Base-by-base conservation (phyloP, 2,888 invertebrate species). In the Linnaemya vulpina region DNA sequence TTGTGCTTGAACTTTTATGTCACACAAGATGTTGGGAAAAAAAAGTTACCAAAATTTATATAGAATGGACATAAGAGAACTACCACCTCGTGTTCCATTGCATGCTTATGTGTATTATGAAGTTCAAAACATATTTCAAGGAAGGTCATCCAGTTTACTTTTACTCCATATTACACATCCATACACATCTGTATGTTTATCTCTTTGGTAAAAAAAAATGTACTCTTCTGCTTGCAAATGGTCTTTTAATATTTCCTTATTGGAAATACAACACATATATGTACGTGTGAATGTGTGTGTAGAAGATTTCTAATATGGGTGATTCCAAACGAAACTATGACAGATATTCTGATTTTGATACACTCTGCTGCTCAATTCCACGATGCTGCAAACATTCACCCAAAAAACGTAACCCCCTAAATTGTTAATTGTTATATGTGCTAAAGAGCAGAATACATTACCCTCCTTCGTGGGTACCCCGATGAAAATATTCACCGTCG, bases 61-160 rank as follows among this genome's bases (percentile, higher is more conserved):
- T n/a, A 74, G 80, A 80, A 80, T 80, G 55, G 53, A 71, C 46
- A 70, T 62, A 82, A 35, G 49, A 71, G 63, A 40, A 75, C 25
- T 13, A 62, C 53, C 58, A 67, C 25, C 58, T 68, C 25, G 17
- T 46, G 58, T 65, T 75, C 11, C 60, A 68, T 84, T 80, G 84
- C 84, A 84, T 84, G 76, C 76, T 65, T 63, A 83, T 82, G 77
- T 74, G 84, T 58, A 76, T 76, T 76, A 83, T 77, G 55, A 78
- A 77, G 85, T 75, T 85, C 85, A 85, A 85, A 78, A 82, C 73
- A 77, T 85, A 85, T 86, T 87, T 82, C 90, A 90, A 86, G 87
- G 90, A 91, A 91, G 90, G 90, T 91, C 90, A 91, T 88, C 90
- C 88, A 88, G 90, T 91, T 89, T 89, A 90, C 91, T 91, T 91